Evolutionary conservation across 2,888 invertebrate species (phyloP).

Genomic region (Anorthoa munda): DNA sequence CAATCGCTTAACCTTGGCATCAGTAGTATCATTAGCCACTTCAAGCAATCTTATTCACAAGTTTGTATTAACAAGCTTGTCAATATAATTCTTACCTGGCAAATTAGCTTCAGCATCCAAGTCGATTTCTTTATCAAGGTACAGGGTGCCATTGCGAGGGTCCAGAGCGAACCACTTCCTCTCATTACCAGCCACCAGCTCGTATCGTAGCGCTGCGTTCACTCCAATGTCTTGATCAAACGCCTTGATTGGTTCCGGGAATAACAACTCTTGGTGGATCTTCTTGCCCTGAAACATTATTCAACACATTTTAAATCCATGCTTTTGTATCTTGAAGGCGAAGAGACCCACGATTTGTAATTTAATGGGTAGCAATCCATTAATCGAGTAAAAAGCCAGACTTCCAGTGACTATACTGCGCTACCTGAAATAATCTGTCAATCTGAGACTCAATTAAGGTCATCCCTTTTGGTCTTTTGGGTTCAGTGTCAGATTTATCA

Average conservation of each 20-base stretch:
- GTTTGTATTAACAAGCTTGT: no score
- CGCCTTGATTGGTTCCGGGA: conserved; percentile 94
- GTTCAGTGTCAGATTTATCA: conserved; percentile 16
- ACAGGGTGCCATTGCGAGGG: conserved; percentile 94
- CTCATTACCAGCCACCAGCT: conserved; percentile 95
- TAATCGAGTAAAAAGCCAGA: background rate
- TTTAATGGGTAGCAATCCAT: background rate
- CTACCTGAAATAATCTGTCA: conserved; percentile 1
- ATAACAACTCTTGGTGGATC: conserved; percentile 93
- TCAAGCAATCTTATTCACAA: background rate
- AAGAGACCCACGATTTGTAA: background rate
- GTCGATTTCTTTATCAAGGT: conserved; percentile 95
- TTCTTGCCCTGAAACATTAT: conserved; percentile 91
- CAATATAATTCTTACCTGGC: conserved; percentile 86
- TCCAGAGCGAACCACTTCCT: conserved; percentile 94
- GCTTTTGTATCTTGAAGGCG: background rate
- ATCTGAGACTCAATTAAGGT: conserved; percentile 26
- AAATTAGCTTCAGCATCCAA: conserved; percentile 93
- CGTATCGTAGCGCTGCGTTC: conserved; percentile 94
- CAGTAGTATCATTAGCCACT: background rate
- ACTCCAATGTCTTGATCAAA: conserved; percentile 95
- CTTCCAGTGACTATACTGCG: background rate
- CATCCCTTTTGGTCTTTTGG: conserved; percentile 31
- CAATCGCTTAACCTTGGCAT: background rate
- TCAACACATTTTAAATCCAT: background rate